Conservation (phyloP, 2,113 vertebrate genomes). For the Chrysochloris asiatica region DNA sequence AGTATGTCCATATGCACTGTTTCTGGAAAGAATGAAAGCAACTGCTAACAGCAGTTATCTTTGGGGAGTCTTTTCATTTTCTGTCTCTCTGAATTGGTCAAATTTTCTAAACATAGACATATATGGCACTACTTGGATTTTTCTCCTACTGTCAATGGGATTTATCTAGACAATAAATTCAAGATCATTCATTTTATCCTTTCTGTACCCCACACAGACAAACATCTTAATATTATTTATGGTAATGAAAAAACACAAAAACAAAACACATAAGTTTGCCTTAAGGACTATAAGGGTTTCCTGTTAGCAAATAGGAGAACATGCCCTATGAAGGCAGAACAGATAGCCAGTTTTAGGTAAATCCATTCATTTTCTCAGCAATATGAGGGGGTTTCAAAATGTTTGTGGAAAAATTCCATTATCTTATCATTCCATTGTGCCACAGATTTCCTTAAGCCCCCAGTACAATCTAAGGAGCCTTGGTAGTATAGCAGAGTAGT, state of each 20-base stretch:
- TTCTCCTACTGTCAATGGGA: not conserved
- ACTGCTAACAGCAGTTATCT: not conserved
- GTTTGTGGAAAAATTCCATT: too few species aligned
- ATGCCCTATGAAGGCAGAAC: conserved; percentile 4
- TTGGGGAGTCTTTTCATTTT: too few species aligned
- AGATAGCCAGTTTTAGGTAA: not conserved
- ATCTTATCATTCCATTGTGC: too few species aligned
- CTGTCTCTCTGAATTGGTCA: conserved; percentile 2
- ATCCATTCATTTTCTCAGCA: not conserved
- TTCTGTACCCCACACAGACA: not conserved
- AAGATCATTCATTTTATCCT: conserved; percentile 11
- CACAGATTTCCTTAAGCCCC: too few species aligned
- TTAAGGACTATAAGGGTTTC: not conserved
- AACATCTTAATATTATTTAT: not conserved
- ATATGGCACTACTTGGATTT: not conserved
- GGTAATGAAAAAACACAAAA: conserved; percentile 22
- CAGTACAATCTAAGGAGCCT: too few species aligned
- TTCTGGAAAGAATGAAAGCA: conserved; percentile 11
- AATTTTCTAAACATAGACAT: not conserved
- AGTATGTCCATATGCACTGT: not conserved
- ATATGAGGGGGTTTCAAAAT: too few species aligned
- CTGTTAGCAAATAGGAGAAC: not conserved
- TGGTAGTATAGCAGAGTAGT: too few species aligned
- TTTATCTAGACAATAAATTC: not conserved
- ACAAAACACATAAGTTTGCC: too few species aligned